Percentiles rank a stretch among this genome's conserved stretches.
Conservation (phyloP, 2,888 invertebrate genomes). For the Diaprepes abbreviatus region DNA sequence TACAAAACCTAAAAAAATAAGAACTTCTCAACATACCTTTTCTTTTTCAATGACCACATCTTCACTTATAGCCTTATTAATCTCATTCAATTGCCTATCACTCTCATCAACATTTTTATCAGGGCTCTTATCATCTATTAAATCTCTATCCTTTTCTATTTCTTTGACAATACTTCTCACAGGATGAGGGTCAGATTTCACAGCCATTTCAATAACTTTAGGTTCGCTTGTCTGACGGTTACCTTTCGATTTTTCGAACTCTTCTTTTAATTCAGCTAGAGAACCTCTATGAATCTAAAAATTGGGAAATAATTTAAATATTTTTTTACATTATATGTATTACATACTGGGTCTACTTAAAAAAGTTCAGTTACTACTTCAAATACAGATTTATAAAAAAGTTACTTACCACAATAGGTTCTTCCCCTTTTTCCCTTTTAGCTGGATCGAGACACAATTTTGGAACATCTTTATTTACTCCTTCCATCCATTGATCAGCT, state of each 20-base stretch:
- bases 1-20: background rate
- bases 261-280: conserved; percentile 69
- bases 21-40: conserved; percentile 42
- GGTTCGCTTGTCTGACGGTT: conserved; percentile 65
- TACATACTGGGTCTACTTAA: too few relatives aligned
- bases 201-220: conserved; percentile 67
- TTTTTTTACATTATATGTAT: too few relatives aligned
- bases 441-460: conserved; percentile 89
- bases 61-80: conserved; percentile 32
- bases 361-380: too few relatives aligned
- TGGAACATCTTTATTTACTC: conserved; percentile 80
- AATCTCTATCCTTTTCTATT: conserved; percentile 69
- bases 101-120: conserved; percentile 31
- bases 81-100: conserved; percentile 25
- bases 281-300: conserved; percentile 74
- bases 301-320: too few relatives aligned
- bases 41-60: conserved; percentile 45
- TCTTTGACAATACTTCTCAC: conserved; percentile 76
- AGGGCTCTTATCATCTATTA: conserved; percentile 27
- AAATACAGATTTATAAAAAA: too few relatives aligned
- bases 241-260: conserved; percentile 66
- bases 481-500: conserved; percentile 86
- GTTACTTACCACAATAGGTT: conserved; percentile 74
- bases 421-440: conserved; percentile 75
- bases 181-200: conserved; percentile 68